Conservation (phyloP, 1,140 invertebrate species). For the Tetragonula clypearis region DNA sequence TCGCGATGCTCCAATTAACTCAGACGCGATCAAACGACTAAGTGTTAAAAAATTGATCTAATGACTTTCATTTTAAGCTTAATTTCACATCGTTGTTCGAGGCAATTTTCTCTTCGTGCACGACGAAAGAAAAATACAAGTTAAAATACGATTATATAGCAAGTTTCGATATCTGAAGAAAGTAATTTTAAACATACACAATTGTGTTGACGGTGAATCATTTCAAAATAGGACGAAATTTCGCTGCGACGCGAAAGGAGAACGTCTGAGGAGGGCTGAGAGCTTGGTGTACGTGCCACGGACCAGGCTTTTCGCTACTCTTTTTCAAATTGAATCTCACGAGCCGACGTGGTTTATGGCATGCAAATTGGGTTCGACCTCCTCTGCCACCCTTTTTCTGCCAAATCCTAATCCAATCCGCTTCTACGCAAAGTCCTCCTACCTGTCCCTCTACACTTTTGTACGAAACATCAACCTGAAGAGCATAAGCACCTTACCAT, state of each 20-base stretch:
- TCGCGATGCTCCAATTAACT: too few relatives aligned
- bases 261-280: not conserved
- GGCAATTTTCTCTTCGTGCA: too few relatives aligned
- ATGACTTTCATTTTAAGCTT: too few relatives aligned
- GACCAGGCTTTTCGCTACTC: constrained; percentile 29
- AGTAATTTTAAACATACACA: too few relatives aligned
- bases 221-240: not conserved
- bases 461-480: constrained; percentile 47
- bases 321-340: constrained; percentile 59
- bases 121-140: too few relatives aligned
- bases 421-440: constrained; percentile 46
- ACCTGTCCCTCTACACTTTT: constrained; percentile 48
- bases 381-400: constrained; percentile 57
- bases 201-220: not conserved
- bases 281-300: not conserved
- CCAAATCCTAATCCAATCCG: constrained; percentile 69
- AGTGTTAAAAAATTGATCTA: too few relatives aligned
- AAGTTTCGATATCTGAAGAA: too few relatives aligned
- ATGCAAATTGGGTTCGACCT: constrained; percentile 69
- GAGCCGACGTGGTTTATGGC: constrained; percentile 63
- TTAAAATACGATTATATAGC: too few relatives aligned
- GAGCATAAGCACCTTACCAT: constrained; percentile 16
- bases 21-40: too few relatives aligned
- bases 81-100: too few relatives aligned
- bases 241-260: not conserved